These are phyloP conservation scores for Rattus rattus DNA, from an alignment of 2,113 vertebrate genomes.

Conservation along the genomic window DNA sequence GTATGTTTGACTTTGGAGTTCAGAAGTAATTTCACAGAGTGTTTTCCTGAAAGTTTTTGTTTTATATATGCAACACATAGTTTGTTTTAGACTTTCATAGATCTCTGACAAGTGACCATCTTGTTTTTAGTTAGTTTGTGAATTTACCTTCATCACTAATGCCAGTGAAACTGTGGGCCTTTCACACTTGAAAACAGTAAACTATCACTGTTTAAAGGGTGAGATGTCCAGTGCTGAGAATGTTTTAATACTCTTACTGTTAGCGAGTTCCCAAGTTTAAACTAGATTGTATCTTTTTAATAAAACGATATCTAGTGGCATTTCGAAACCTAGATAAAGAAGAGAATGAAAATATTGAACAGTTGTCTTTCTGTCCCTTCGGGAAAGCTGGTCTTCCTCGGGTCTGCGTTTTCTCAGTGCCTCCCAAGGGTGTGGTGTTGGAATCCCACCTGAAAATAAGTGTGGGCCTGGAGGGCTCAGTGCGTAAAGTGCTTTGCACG, in stretches of 20 bases:
- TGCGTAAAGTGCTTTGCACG: not conserved
- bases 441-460: not conserved
- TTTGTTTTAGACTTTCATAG: conserved; percentile 26
- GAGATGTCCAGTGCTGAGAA: not conserved
- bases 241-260: not conserved
- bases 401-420: not conserved
- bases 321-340: not conserved
- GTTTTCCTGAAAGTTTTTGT: conserved; percentile 28
- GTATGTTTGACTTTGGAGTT: not conserved
- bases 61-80: not conserved
- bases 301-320: not conserved
- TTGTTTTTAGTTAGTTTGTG: conserved; percentile 35
- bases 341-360: not conserved
- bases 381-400: not conserved
- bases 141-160: conserved; percentile 54
- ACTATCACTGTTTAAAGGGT: not conserved
- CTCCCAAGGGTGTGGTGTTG: not conserved
- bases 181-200: conserved; percentile 6
- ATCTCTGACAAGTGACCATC: not conserved
- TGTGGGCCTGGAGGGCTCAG: not conserved
- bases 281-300: not conserved
- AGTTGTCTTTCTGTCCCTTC: not conserved
- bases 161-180: not conserved
- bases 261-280: not conserved
- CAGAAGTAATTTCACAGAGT: conserved; percentile 9